Evolutionary conservation across 2,797 vertebrate genomes (phyloP), one percentile per base, ranked within the genome.

Genomic region (Brachyrhaphis roseni): DNA sequence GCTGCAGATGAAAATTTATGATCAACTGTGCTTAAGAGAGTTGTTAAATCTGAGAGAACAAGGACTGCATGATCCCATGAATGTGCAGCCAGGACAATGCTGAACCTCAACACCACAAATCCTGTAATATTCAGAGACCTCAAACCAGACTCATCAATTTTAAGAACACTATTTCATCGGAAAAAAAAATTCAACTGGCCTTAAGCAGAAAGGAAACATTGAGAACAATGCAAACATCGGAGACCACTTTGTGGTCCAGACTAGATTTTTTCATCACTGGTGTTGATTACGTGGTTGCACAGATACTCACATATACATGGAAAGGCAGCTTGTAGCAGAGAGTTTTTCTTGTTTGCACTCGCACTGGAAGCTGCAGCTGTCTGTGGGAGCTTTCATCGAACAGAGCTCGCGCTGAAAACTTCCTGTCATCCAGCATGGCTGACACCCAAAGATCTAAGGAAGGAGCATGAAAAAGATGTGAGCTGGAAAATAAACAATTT

Each of bases 381-480:
- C 96, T 93, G 86, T 98, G 96, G 62, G 96, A 95, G 75, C 93
- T 97, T n/a, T 95, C 90, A 20, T 99, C 97, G 49, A 99, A 98
- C 64, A 96, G 91, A 0, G 97, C 97, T 0, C 98, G 93, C 0
- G 95, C 94, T 2, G 95, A 96, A 2, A 96, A 81, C 8, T 95
- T 95, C 93, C 94, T 91, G 91, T 99, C 97, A 31, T 99, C 98
- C 96, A 99, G 88, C 78, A 96, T 95, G 10, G 96, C 94, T 0
- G 92, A 94, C 89, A 97, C 96, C 80, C 85, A 89, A 62, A 97
- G 75, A 70, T 95, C 98, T 99, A 84, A 83, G 78, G 64, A 82
- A 64, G 47, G 76, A 82, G 76, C 20, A 53, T 47, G 49, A 79
- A 47, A 85, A 28, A 87, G 73, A 86, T 43, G 6, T n/a, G 71